These are phyloP conservation scores for Callaeas wilsoni DNA, from an alignment of 2,113 vertebrate species.

Conservation along the genomic window DNA sequence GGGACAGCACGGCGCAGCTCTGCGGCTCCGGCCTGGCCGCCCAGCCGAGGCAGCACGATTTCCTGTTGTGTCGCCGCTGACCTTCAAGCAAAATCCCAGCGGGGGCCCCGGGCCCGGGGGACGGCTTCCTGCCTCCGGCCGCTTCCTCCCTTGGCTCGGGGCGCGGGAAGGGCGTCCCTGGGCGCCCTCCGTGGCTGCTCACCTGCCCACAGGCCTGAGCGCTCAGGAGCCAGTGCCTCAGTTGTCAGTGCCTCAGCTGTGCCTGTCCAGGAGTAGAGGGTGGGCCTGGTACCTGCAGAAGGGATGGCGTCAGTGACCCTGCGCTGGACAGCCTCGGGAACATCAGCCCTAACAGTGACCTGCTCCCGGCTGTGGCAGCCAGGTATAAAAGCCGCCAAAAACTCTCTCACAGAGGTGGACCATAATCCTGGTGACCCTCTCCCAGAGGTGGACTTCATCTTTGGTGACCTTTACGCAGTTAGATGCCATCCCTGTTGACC, in stretches of 20 bases:
- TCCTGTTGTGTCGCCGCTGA: constrained; percentile 68
- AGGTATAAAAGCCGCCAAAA: neutral
- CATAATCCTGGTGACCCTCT: neutral
- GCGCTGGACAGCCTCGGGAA: accelerated
- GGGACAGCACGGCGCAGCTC: neutral
- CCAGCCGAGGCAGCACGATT: constrained; percentile 15
- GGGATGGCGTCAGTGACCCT: neutral
- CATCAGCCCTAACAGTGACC: accelerated
- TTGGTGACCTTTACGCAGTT: neutral
- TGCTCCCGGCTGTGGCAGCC: neutral
- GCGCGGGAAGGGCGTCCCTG: neutral
- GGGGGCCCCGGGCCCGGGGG: neutral
- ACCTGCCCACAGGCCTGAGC: neutral
- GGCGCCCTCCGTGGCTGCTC: neutral
- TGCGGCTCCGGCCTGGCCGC: neutral
- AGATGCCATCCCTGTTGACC: neutral
- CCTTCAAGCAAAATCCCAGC: constrained; percentile 32
- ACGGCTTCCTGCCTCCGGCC: constrained; percentile 50
- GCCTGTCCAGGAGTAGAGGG: neutral
- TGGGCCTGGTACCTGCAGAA: neutral
- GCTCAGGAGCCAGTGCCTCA: accelerated
- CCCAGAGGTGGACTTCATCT: no score
- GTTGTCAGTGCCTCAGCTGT: neutral
- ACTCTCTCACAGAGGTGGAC: neutral
- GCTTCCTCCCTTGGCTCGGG: constrained; percentile 49